Evolutionary conservation across 2,888 invertebrate genomes (phyloP), one percentile per base, ranked within the genome.

Genomic region (Operophtera brumata): DNA sequence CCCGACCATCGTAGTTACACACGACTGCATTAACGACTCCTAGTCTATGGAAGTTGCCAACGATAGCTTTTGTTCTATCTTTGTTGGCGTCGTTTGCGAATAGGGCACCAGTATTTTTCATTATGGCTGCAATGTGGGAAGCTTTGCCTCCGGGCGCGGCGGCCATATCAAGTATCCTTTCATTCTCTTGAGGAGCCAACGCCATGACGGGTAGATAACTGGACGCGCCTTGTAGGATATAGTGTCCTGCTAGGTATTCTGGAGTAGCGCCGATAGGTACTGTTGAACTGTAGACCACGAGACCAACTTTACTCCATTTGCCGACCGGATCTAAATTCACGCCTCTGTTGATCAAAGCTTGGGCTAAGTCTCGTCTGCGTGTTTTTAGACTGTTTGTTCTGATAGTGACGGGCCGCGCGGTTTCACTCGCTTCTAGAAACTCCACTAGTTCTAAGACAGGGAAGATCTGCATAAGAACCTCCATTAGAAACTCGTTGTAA

Each of bases 141-240:
- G 99, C 97, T 90, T 99, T 99, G 7, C 99, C 99, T 42, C 99
- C 99, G 0, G 99, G 99, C 0, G 99, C 99, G 0, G 99, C 94
- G 78, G 98, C 97, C 97, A 99, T 96, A 77, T 99, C 99, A 30
- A 99, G 90, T 62, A 99, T 94, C 62, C 94, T 92, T 86, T 99
- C 99, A 74, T 97, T 96, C 88, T 97, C 98, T 88, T 98, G 97
- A 0, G 99, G 99, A 0, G 97, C 98, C 48, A 99, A 90, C 0
- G 99, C 97, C 97, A 99, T 98, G 0, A 99, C 99, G 0, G 99
- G 99, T 48, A 99, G 86, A 73, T 98, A 94, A 90, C 99, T 99
- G 1, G 98, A 97, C 10, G 98, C 99, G 7, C 99, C 99, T 85
- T 96, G 99, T 52, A 99, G 92, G 78, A 99, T 97, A 76, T 99